phyloP scores from a whole-genome alignment of 2,113 vertebrate genomes.

The Rissa tridactyla region DNA sequence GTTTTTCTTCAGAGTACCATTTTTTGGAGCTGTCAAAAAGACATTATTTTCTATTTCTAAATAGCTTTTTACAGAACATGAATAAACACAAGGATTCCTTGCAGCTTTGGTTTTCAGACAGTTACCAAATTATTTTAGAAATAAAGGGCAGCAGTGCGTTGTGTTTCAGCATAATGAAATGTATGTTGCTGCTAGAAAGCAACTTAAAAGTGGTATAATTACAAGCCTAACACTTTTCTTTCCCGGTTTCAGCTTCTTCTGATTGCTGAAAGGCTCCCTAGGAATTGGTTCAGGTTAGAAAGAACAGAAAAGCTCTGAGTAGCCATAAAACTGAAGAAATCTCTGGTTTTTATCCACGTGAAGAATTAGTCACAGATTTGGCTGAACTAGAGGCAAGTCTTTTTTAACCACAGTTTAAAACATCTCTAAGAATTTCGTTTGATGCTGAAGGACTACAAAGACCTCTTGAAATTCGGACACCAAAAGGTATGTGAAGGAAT shows the following conservation, averaged over 20 bases:
- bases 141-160: neutral
- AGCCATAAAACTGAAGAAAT: neutral
- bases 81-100: neutral
- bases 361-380: neutral
- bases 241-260: neutral
- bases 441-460: neutral
- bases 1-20: neutral
- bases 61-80: neutral
- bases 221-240: neutral
- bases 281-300: neutral
- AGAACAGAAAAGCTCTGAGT: neutral
- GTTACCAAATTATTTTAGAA: neutral
- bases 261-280: neutral
- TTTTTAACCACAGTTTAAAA: neutral
- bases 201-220: neutral
- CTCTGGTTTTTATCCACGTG: neutral
- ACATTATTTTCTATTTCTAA: neutral
- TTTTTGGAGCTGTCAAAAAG: neutral
- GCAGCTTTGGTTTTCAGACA: neutral
- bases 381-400: neutral
- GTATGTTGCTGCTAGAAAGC: neutral
- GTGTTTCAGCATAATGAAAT: neutral
- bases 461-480: neutral
- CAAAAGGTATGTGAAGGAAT: rapidly evolving
- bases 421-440: neutral